Base-by-base conservation (phyloP, 1,140 invertebrate species). In the Formica exsecta region DNA sequence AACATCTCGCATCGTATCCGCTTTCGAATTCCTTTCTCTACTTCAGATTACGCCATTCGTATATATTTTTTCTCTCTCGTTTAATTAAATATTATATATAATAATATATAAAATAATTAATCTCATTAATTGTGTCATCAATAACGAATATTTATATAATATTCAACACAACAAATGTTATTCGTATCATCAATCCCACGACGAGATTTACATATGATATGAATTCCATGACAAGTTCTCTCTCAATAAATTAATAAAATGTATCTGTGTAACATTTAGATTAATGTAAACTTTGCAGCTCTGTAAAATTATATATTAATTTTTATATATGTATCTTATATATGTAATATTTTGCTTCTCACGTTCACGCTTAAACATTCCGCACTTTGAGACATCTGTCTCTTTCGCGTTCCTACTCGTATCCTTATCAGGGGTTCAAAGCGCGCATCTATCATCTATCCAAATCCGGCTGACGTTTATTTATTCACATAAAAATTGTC, bases 401-500 rank as follows among this genome's bases (percentile, higher is more conserved):
- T 62, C 36, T 83, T 57, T 57, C 1, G 29, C 16, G 59, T 57
- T 41, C 19, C 32, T 65, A 2, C 19, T 25, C 44, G 8, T 62
- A 7, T 32, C 25, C 61, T 79, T 86, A 83, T 83, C 79, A 19
- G n/a, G 13, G 2, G 2, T 22, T 62, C 25, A 38, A 73, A 61
- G 54, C 29, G 22, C 54, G 64, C 85, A 44, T 83, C 71, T 65
- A 81, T 80, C 86, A 89, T 86, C 85, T 86, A 57, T 83, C 51
- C 57, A 71, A 86, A 86, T 64, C 74, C 38, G 54, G 62, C 76
- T 57, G 77, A 57, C 88, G 59, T 89, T 38, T 90, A 90, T 90
- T 89, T 89, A 90, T 90, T 71, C 89, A 85, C 73, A 59, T 38
- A 54, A 75, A 70, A 90, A 75, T 32, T 76, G 88, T 87, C 75